These are phyloP conservation scores for Hermaeophaga mercurialis DNA, from an alignment of 2,888 invertebrate genomes.

Conservation along the genomic window DNA sequence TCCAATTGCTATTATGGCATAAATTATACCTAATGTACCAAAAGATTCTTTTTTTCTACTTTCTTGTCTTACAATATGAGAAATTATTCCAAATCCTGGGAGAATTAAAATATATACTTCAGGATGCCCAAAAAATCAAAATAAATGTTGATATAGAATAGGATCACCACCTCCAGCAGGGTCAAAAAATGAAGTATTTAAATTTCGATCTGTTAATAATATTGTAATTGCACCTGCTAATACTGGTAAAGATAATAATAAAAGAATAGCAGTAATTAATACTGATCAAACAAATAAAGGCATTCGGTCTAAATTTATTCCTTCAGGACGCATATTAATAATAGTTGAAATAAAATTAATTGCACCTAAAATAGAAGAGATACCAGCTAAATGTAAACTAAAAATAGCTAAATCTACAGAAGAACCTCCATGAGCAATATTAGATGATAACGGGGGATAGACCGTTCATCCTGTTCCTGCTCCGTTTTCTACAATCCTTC, in stretches of 20 bases:
- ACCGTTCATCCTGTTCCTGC: no score
- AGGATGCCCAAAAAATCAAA: constrained; percentile 88
- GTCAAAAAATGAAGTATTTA: constrained; percentile 72
- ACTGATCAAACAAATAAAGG: neutral
- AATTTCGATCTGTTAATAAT: constrained; percentile 77
- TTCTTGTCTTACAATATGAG: constrained; percentile 77
- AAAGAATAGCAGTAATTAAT: constrained; percentile 64
- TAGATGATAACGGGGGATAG: no score
- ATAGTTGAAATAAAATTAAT: neutral
- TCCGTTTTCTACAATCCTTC: no score
- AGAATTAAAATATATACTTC: constrained; percentile 65
- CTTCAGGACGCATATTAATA: neutral
- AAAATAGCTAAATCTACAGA: neutral
- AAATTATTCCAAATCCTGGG: constrained; percentile 67
- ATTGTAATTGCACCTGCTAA: constrained; percentile 82
- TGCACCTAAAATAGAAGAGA: neutral
- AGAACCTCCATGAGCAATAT: no score
- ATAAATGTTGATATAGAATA: constrained; percentile 73
- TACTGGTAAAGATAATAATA: constrained; percentile 74
- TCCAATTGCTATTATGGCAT: no score
- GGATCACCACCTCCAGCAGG: no score
- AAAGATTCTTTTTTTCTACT: constrained; percentile 55
- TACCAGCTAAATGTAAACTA: neutral
- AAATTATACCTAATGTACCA: neutral
- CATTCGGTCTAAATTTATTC: neutral